Evolutionary conservation across 1,140 invertebrate species (phyloP).

Genomic region (Atta cephalotes): DNA sequence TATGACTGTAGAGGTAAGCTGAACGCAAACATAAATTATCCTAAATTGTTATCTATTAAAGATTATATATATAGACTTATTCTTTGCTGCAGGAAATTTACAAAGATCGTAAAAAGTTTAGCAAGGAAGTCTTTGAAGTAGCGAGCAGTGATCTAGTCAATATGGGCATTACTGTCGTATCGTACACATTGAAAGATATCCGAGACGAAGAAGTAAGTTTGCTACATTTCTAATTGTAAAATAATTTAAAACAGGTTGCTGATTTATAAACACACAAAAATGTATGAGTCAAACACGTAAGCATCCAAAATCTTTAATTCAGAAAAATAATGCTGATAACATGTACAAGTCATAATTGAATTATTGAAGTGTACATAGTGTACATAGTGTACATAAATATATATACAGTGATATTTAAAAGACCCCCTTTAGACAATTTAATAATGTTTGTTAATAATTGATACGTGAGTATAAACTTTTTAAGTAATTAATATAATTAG

Average conservation of each 20-base stretch:
- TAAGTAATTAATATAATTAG: slow-evolving; percentile 71
- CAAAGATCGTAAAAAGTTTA: slow-evolving; percentile 99
- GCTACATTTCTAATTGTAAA: slow-evolving; percentile 19
- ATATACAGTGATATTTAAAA: slow-evolving; percentile 57
- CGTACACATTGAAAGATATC: slow-evolving; percentile 99
- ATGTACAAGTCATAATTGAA: slow-evolving; percentile 30
- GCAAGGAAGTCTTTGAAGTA: slow-evolving; percentile 98
- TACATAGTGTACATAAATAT: slow-evolving; percentile 31
- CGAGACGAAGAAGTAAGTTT: slow-evolving; percentile 96
- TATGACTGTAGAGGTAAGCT: slow-evolving; percentile 96
- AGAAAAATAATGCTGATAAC: slow-evolving; percentile 21
- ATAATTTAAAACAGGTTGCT: neutral
- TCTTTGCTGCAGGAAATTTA: slow-evolving; percentile 94
- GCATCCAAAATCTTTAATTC: slow-evolving; percentile 17
- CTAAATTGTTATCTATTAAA: neutral
- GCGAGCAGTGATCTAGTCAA: slow-evolving; percentile 98
- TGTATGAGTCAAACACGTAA: neutral
- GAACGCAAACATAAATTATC: neutral
- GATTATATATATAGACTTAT: neutral
- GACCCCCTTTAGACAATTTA: slow-evolving; percentile 76
- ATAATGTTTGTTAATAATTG: slow-evolving; percentile 67
- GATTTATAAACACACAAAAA: slow-evolving; percentile 16
- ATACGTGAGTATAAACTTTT: slow-evolving; percentile 58
- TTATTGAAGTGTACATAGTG: slow-evolving; percentile 16
- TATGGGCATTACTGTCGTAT: slow-evolving; percentile 99